Base-by-base conservation (phyloP, 2,888 invertebrate genomes). In the Perizoma flavofasciatum region DNA sequence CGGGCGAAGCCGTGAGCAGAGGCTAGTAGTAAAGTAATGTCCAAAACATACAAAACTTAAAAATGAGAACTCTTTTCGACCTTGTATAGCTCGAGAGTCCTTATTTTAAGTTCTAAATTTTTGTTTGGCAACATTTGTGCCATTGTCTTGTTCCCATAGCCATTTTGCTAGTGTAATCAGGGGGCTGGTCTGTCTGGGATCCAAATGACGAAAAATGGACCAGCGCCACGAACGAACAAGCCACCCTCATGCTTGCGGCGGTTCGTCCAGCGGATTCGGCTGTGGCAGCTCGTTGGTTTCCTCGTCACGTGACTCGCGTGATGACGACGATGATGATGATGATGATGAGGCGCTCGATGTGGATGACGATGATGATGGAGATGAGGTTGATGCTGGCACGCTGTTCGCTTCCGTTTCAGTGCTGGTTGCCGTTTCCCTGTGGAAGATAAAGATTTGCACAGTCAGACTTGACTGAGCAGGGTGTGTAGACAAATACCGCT, bases 241-340 rank as follows among this genome's bases (percentile, higher is more conserved):
- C 8, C 5, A 43, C 2, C 7, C 8, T 91, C 89, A 92, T 70
- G 92, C 92, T 55, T 92, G 92, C 35, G 92, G 92, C 6, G 92
- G 92, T 59, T 92, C 92, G 69, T 92, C 92, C 0, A 89, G 68
- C 0, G 90, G 85, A 66, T 82, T 89, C 55, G 92, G 89, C 8
- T 86, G 86, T 0, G 92, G 92, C 5, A 92, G 79, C 10, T 85
- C 85, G 54, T 78, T 74, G 35, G 61, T 54, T 35, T 50, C 63
- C 53, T 73, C 62, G 49, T 69, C 67, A 61, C 66, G 58, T 5
- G 69, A 59, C 32, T 69, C 70, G 9, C 68, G 65, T 0, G 73
- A 66, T 0, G 84, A 70, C 0, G 78, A 45, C 75, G 71, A 82
- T 77, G 50, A 83, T 72, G 63, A 78, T 77, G 45, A 68, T 5